These are phyloP conservation scores for Pseudococcus viburni DNA, from an alignment of 2,888 invertebrate genomes.

Conservation along the genomic window DNA sequence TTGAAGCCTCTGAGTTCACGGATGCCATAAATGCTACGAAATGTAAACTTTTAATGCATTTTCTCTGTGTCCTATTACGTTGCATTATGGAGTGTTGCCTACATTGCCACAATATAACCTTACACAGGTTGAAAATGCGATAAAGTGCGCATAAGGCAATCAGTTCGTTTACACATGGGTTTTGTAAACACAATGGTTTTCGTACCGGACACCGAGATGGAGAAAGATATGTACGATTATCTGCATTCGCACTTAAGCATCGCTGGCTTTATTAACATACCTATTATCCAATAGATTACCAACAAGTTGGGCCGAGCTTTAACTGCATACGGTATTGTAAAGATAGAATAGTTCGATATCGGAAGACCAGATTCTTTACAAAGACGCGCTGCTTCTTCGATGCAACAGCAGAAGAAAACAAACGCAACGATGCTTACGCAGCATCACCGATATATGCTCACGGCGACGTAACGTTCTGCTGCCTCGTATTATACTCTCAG, in stretches of 20 bases:
- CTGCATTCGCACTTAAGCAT: slow-evolving; percentile 42
- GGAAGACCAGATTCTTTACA: slow-evolving; percentile 59
- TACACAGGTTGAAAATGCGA: not conserved
- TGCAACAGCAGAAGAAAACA: not conserved
- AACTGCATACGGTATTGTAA: slow-evolving; percentile 13
- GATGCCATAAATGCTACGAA: not conserved
- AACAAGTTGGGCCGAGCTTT: slow-evolving; percentile 51
- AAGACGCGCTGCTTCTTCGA: slow-evolving; percentile 27
- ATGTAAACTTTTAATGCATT: not conserved
- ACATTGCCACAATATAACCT: not conserved
- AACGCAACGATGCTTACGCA: not conserved
- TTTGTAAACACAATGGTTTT: slow-evolving; percentile 58
- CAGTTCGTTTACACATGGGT: slow-evolving; percentile 50
- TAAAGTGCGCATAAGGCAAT: not conserved
- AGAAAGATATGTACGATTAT: slow-evolving; percentile 43
- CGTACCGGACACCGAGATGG: slow-evolving; percentile 41
- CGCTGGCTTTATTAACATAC: slow-evolving; percentile 42
- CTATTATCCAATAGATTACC: slow-evolving; percentile 57
- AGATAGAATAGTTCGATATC: slow-evolving; percentile 61
- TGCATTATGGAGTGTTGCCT: not conserved
- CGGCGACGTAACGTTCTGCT: slow-evolving; percentile 39
- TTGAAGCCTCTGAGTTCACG: not conserved
- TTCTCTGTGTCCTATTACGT: not conserved
- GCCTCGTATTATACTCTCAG: not conserved
- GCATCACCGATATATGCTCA: not conserved